phyloP scores from a whole-genome alignment of 2,888 invertebrate genomes.

The Flexamia atlantica region DNA sequence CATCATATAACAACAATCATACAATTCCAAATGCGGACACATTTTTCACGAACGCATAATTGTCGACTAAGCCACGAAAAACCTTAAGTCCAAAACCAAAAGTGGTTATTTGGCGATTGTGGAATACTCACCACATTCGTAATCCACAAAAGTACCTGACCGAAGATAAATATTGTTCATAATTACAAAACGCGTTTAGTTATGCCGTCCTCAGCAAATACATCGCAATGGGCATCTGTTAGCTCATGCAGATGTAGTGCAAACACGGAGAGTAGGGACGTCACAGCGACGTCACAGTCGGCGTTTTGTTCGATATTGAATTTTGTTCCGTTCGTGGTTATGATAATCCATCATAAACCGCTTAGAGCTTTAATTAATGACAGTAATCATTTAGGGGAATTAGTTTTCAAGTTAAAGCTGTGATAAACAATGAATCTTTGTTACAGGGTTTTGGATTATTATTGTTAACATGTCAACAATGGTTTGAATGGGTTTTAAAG shows the following conservation, averaged over 20 bases:
- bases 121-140: too few species aligned
- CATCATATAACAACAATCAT: too few species aligned
- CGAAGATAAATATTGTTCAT: neutral
- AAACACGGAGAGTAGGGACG: neutral
- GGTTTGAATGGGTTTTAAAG: neutral
- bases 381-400: neutral
- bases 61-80: too few species aligned
- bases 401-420: neutral
- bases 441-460: neutral
- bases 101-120: too few species aligned
- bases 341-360: slow-evolving; percentile 18
- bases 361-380: slow-evolving; percentile 8
- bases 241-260: neutral
- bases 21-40: too few species aligned
- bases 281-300: neutral
- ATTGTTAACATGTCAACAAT: neutral
- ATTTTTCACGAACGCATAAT: too few species aligned
- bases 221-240: slow-evolving; percentile 5
- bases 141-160: too few species aligned
- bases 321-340: slow-evolving; percentile 1
- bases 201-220: neutral
- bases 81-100: too few species aligned
- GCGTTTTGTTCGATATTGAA: neutral
- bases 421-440: neutral
- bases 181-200: neutral